A percentile compares a stretch with the other conserved stretches of the same genome.
Conservation (phyloP, 2,797 vertebrate genomes). For the Sebastes umbrosus region DNA sequence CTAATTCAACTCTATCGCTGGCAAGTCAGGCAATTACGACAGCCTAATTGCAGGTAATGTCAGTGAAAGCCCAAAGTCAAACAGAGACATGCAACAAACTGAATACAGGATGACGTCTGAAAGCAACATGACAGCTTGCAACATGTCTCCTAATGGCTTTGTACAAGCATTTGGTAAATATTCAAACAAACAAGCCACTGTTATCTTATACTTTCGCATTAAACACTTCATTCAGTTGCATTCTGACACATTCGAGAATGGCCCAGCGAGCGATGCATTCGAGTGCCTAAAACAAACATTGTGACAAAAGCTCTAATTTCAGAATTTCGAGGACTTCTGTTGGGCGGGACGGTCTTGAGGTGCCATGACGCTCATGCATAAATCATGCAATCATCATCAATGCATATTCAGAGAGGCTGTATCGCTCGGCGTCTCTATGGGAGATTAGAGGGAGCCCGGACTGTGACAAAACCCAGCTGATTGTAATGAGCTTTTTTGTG, state of each 20-base stretch:
- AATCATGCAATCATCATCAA: conserved; percentile 86
- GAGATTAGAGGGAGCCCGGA: conserved; percentile 73
- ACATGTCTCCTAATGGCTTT: conserved; percentile 53
- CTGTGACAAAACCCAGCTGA: conserved; percentile 81
- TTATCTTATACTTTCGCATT: conserved; percentile 49
- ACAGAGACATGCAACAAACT: conserved; percentile 49
- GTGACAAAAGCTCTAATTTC: conserved; percentile 73
- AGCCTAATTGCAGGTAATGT: conserved; percentile 71
- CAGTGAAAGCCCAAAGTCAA: conserved; percentile 67
- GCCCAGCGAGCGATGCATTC: conserved; percentile 34
- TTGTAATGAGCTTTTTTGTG: conserved; percentile 82
- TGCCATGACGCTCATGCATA: conserved; percentile 81
- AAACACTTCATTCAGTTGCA: conserved; percentile 29
- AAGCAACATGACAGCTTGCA: conserved; percentile 61
- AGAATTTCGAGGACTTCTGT: conserved; percentile 59
- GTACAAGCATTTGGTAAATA: conserved; percentile 66
- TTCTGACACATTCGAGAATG: conserved; percentile 41
- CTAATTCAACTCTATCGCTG: conserved; percentile 37
- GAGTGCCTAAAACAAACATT: conserved; percentile 67
- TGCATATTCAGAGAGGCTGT: conserved; percentile 77
- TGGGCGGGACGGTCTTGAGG: conserved; percentile 61
- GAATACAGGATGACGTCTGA: conserved; percentile 46
- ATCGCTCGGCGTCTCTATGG: conserved; percentile 70
- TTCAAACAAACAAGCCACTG: conserved; percentile 62
- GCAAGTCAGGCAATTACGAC: conserved; percentile 60